phyloP scores from a whole-genome alignment of 2,113 vertebrate genomes.

The Eclectus roratus region DNA sequence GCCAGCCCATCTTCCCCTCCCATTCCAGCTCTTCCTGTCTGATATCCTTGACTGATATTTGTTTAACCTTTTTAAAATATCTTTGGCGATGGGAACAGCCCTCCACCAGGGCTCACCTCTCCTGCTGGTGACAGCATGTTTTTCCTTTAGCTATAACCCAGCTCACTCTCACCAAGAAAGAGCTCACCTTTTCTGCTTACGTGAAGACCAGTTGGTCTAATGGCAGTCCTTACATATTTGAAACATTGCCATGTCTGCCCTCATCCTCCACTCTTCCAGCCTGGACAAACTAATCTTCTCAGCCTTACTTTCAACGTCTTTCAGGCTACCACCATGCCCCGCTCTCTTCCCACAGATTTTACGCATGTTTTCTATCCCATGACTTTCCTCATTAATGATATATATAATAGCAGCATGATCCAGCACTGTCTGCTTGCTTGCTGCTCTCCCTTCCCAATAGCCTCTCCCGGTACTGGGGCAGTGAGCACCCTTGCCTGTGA shows the following conservation, averaged over 20 bases:
- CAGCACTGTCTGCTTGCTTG: background rate
- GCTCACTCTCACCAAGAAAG: background rate
- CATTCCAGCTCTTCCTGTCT: constrained; percentile 5
- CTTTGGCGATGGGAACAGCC: background rate
- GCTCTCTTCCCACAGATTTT: background rate
- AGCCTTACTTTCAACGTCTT: background rate
- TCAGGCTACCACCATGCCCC: background rate
- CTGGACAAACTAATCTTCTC: background rate
- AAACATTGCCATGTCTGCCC: background rate
- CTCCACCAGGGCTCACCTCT: background rate
- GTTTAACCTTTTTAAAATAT: constrained; percentile 36
- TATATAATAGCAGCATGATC: background rate
- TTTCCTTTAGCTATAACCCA: background rate
- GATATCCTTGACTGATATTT: background rate
- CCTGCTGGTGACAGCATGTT: background rate
- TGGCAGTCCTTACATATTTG: background rate
- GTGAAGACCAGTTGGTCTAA: background rate
- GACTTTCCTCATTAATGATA: background rate
- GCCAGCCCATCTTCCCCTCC: background rate
- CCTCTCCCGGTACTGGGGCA: background rate
- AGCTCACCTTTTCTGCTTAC: background rate
- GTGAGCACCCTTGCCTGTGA: background rate
- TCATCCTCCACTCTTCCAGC: background rate
- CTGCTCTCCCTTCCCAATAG: background rate
- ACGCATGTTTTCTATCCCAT: background rate